Evolutionary conservation across 2,113 vertebrate genomes (phyloP).

Genomic region (Riparia riparia): DNA sequence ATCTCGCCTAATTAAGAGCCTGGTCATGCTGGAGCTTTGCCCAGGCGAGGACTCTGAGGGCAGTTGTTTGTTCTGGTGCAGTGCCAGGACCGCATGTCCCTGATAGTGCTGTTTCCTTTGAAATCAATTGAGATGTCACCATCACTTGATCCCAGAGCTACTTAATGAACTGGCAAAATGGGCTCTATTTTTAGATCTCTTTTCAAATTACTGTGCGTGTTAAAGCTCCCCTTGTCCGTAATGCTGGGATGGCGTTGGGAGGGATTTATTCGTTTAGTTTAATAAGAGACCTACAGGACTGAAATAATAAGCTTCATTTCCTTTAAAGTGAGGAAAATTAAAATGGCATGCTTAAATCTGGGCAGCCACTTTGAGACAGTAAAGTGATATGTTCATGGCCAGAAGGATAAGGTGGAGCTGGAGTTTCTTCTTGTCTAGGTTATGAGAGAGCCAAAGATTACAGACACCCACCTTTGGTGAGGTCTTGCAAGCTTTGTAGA

Average conservation of each 20-base stretch:
- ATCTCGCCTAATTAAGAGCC: conserved; percentile 32
- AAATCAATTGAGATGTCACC: conserved; percentile 68
- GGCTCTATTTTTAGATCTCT: conserved; percentile 60
- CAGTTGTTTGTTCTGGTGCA: conserved; percentile 15
- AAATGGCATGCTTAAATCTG: conserved; percentile 29
- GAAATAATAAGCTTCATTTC: conserved; percentile 60
- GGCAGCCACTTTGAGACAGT: background rate
- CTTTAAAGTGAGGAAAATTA: conserved; percentile 41
- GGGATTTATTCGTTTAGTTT: conserved; percentile 55
- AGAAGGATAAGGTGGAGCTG: conserved; percentile 34
- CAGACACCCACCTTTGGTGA: background rate
- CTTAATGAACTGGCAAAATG: conserved; percentile 61
- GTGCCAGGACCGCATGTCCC: background rate
- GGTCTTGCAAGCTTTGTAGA: background rate
- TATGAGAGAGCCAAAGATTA: background rate
- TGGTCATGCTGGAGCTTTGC: conserved; percentile 37
- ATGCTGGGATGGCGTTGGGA: fast-evolving
- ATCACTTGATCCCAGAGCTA: conserved; percentile 46
- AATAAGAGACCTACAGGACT: conserved; percentile 24
- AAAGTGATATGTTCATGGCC: background rate
- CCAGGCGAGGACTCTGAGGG: background rate
- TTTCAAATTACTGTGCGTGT: background rate
- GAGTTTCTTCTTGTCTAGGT: conserved; percentile 2
- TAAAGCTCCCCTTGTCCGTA: conserved; percentile 54
- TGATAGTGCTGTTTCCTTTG: conserved; percentile 20